phyloP scores from a whole-genome alignment of 2,797 vertebrate genomes.

The Rhincodon typus region DNA sequence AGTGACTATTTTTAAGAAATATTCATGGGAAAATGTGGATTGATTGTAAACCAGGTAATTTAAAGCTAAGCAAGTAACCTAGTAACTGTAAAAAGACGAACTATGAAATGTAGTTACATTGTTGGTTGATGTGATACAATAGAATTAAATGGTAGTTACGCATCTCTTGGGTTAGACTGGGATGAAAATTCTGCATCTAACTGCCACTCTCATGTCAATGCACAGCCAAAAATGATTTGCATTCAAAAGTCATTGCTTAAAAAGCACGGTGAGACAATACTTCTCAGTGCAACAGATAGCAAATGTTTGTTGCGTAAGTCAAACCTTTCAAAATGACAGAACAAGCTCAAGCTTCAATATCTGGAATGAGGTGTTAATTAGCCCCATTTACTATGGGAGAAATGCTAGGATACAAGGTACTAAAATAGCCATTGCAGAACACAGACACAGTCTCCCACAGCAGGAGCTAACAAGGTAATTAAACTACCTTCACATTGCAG shows the following conservation, averaged over 20 bases:
- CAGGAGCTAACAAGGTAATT: not conserved
- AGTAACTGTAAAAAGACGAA: not conserved
- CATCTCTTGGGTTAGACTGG: not conserved
- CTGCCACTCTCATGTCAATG: not conserved
- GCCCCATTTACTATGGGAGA: not conserved
- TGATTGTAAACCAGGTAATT: not conserved
- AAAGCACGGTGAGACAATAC: not conserved
- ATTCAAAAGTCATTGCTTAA: not conserved
- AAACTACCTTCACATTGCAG: not conserved
- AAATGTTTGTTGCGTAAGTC: not conserved
- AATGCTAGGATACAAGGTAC: not conserved
- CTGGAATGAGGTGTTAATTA: not conserved
- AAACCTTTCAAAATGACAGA: slow-evolving; percentile 1
- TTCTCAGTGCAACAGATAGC: not conserved
- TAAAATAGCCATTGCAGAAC: slow-evolving; percentile 1
- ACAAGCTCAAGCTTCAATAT: not conserved
- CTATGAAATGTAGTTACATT: not conserved
- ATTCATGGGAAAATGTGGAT: not conserved
- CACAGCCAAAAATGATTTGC: not conserved
- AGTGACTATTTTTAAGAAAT: not conserved
- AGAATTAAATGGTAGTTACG: not conserved
- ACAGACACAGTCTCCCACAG: not conserved
- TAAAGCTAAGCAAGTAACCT: not conserved
- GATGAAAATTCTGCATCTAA: not conserved
- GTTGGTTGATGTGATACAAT: not conserved